Evolutionary conservation across 2,797 vertebrate species (phyloP).

Genomic region (Crocodylus rhombifer): DNA sequence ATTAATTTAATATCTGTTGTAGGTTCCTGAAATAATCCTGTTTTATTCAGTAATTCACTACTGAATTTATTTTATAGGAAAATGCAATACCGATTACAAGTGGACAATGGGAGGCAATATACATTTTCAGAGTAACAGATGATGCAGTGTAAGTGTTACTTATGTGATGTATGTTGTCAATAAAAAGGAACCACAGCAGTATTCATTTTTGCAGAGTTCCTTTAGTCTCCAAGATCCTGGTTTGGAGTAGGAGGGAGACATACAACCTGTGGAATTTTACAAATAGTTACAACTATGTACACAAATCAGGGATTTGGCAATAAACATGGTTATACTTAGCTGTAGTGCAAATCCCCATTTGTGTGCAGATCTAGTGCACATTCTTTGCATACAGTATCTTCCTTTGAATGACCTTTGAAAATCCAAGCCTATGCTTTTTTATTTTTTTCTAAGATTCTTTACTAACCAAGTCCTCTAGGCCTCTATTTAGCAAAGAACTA

Average conservation of each 20-base stretch:
- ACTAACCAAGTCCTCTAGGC: neutral
- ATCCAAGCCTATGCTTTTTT: neutral
- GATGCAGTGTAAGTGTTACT: slow-evolving; percentile 90
- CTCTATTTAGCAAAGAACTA: neutral
- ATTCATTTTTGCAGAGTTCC: neutral
- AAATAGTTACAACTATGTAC: neutral
- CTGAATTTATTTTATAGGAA: slow-evolving; percentile 83
- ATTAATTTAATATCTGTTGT: slow-evolving; percentile 36
- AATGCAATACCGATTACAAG: slow-evolving; percentile 90
- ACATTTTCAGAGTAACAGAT: slow-evolving; percentile 92
- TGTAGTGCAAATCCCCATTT: neutral
- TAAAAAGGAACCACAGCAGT: neutral
- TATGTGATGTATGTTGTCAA: slow-evolving; percentile 30
- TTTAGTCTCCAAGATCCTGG: neutral
- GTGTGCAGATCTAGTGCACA: neutral
- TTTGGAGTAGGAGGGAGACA: neutral
- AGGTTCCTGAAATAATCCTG: slow-evolving; percentile 69
- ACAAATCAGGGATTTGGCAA: neutral
- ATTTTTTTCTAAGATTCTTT: neutral
- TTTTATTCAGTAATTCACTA: slow-evolving; percentile 65
- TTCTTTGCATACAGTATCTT: neutral
- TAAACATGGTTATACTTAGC: neutral
- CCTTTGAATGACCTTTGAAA: slow-evolving; percentile 19
- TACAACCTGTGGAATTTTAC: neutral
- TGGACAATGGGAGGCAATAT: slow-evolving; percentile 97